Base-by-base conservation (phyloP, 2,888 invertebrate species). In the Asteroscopus sphinx region DNA sequence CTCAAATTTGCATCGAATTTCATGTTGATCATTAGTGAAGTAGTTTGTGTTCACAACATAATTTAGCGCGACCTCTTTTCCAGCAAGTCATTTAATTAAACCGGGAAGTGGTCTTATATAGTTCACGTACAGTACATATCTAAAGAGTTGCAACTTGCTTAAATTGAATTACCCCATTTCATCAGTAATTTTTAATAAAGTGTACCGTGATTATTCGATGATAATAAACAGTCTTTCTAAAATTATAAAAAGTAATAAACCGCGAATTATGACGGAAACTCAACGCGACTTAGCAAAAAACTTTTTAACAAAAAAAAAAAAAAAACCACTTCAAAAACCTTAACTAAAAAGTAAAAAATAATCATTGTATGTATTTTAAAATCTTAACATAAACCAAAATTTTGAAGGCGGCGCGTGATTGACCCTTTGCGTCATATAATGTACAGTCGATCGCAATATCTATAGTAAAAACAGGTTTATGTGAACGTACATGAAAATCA, bases 51-150 rank as follows among this genome's bases (percentile, higher is more conserved):
- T 62, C 37, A 47, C 55, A 48, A 46, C 41, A 56, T 61, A 59
- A 75, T 68, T 65, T 68, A 57, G 52, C 56, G 42, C 66, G 81
- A 79, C 77, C 76, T 77, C 76, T 76, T 79, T 82, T 73, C 68
- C 42, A 56, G 59, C 67, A 57, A 62, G 59, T 56, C 71, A 56
- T 69, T 71, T 80, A 81, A 82, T 83, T 81, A 79, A 78, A 56
- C 56, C 49, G 61, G 69, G 62, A 73, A 77, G 73, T 66, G 61
- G 65, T 58, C 60, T 59, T 55, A 63, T 59, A 61, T 61, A 68
- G 58, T 67, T 73, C 76, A 71, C 66, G 57, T 73, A 41, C 28
- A 30, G n/a, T n/a, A n/a, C n/a, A n/a, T 71, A 32, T 51, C 47
- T 56, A 12, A n/a, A 49, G 26, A 45, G 40, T 46, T 56, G 55